Percentiles rank a stretch among this genome's conserved stretches.
phyloP scores from a whole-genome alignment of 2,113 vertebrate species.

The Morone saxatilis region DNA sequence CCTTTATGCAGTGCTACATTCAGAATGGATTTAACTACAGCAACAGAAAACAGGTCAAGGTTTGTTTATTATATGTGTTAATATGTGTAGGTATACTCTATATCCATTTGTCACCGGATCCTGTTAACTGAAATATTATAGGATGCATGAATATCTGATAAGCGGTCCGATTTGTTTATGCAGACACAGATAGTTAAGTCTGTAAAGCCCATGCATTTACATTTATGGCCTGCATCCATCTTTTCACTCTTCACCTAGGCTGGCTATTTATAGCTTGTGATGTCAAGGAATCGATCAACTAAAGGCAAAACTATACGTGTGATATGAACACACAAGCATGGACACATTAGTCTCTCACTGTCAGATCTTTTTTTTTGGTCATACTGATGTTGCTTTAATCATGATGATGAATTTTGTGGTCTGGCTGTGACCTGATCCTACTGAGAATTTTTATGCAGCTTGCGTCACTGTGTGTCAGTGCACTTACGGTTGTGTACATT shows the following conservation, averaged over 20 bases:
- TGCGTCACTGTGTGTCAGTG: conserved; percentile 14
- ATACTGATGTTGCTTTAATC: conserved; percentile 5
- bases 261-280: conserved; percentile 46
- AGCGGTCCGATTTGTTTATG: background rate
- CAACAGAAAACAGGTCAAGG: conserved; percentile 27
- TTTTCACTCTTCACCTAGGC: conserved; percentile 30
- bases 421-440: conserved; percentile 26
- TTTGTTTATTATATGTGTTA: conserved; percentile 29
- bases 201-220: conserved; percentile 11
- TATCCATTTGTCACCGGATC: background rate
- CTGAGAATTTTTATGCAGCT: conserved; percentile 11
- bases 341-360: conserved; percentile 11
- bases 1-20: conserved; percentile 28
- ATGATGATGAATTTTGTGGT: conserved; percentile 32
- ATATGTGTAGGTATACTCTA: background rate
- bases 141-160: background rate
- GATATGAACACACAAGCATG: background rate
- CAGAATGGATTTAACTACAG: conserved; percentile 19
- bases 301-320: background rate
- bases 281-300: conserved; percentile 51
- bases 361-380: background rate
- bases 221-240: conserved; percentile 37
- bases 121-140: conserved; percentile 6
- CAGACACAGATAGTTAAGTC: conserved; percentile 6
- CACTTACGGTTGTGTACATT: background rate